Base-by-base conservation (phyloP, 2,797 vertebrate species). In the Loriculus beryllinus region DNA sequence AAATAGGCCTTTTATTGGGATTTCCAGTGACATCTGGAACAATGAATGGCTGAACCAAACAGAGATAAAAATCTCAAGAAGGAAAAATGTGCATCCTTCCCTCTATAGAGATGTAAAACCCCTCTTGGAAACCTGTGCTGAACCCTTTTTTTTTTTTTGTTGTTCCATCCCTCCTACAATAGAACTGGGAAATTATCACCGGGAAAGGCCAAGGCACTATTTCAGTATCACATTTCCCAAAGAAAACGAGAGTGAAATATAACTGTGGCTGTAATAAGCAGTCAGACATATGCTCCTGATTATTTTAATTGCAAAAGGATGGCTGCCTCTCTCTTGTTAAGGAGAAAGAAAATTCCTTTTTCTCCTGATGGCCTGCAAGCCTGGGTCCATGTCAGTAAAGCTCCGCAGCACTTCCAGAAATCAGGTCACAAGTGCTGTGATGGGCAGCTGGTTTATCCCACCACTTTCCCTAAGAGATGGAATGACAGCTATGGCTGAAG, bases 261-360 rank as follows among this genome's bases (percentile, higher is more conserved):
- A 91, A 76, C 91, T 57, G 70, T 90, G 63, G 62, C 81, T 87
- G 33, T 87, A 85, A 91, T 95, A 92, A 94, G 85, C 86, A 95
- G 68, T 76, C 56, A 87, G 52, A 65, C 87, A 95, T 91, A 89
- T 91, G 89, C 57, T 97, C 14, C 4, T 76, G 91, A 95, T 92
- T 95, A 93, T 91, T 96, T 91, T 92, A 90, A 92, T 93, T 92
- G 76, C 83, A 82, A 81, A 91, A 94, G 63, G 29, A 75, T 92
- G 74, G 25, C 54, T 86, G 82, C 37, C 52, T 95, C 42, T 69
- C 76, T 83, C 2, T 0, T 76, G 37, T 64, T 79, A 76, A 76
- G 59, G 47, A 72, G 54, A 91, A 92, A 88, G 67, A 80, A 95
- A 96, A 92, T 90, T 86, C 74, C 59, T 82, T 76, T 86, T 91